Percentiles rank a stretch among this genome's conserved stretches.
Conservation (phyloP, 1,140 invertebrate species). For the Trachymyrmex septentrionalis region DNA sequence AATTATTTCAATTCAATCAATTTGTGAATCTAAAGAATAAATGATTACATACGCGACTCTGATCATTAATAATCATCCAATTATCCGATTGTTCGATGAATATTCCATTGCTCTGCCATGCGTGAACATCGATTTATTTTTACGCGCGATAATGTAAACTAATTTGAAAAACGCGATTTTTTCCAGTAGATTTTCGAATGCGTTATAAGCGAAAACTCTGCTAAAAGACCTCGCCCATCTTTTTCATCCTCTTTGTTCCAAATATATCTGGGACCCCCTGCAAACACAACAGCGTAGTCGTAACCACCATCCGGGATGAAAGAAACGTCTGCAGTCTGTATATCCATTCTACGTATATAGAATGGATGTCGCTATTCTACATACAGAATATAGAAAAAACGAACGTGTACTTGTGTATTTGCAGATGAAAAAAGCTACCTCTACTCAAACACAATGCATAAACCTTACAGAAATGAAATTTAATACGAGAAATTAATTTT, state of each 20-base stretch:
- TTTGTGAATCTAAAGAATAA: not conserved
- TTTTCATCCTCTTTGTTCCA: conserved; percentile 73
- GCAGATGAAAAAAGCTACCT: not conserved
- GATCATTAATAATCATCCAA: not conserved
- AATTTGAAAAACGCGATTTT: not conserved
- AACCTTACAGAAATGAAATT: too few relatives aligned
- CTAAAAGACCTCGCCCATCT: conserved; percentile 28
- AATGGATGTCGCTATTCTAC: too few relatives aligned
- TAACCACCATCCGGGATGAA: conserved; percentile 37
- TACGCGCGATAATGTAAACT: not conserved
- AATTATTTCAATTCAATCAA: not conserved
- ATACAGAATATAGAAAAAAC: conserved; percentile 28
- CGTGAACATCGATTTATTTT: not conserved
- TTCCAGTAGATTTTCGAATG: not conserved
- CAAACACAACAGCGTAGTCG: conserved; percentile 68
- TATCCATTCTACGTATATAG: too few relatives aligned
- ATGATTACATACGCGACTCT: not conserved
- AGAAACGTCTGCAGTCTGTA: conserved; percentile 19
- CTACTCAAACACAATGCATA: not conserved
- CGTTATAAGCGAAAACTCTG: not conserved
- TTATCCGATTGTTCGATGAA: not conserved
- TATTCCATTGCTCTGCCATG: not conserved
- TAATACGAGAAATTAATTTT: too few relatives aligned
- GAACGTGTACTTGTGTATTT: not conserved
- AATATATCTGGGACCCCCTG: conserved; percentile 72